A percentile compares a stretch with the other conserved stretches of the same genome.
phyloP scores from a whole-genome alignment of 2,888 invertebrate genomes.

The Arrhopalites spinosus region DNA sequence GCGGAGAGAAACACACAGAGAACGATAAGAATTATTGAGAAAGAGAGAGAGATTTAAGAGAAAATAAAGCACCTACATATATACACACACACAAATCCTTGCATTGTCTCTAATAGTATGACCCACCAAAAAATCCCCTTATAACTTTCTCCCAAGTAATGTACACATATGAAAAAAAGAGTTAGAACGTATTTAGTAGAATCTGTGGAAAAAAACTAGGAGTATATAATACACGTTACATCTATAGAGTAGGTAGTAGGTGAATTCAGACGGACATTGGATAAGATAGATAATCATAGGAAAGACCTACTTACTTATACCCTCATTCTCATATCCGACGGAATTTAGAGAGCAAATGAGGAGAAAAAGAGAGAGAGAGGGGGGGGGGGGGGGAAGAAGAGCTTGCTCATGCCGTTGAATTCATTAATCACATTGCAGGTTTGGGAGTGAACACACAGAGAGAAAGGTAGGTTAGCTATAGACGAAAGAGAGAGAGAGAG shows the following conservation, averaged over 20 bases:
- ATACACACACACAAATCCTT: too few species aligned
- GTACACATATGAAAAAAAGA: too few species aligned
- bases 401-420: slow-evolving; percentile 33
- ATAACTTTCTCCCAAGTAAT: too few species aligned
- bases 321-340: slow-evolving; percentile 23
- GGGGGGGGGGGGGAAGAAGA: slow-evolving; percentile 17
- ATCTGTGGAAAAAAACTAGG: neutral
- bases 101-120: too few species aligned
- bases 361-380: neutral
- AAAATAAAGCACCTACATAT: neutral
- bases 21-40: slow-evolving; percentile 11
- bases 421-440: slow-evolving; percentile 35
- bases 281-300: slow-evolving; percentile 37
- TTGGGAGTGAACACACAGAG: slow-evolving; percentile 1
- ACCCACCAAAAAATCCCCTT: too few species aligned
- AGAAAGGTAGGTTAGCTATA: neutral
- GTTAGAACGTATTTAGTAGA: too few species aligned
- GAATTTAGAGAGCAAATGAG: slow-evolving; percentile 16
- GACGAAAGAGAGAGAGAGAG: neutral
- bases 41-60: neutral
- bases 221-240: too few species aligned
- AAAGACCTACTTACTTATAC: slow-evolving; percentile 22
- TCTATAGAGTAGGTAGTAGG: neutral
- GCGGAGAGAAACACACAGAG: neutral
- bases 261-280: slow-evolving; percentile 5